Evolutionary conservation across 2,113 vertebrate species (phyloP), one percentile per base, ranked within the genome.

Genomic region (Hydrolagus affinis): DNA sequence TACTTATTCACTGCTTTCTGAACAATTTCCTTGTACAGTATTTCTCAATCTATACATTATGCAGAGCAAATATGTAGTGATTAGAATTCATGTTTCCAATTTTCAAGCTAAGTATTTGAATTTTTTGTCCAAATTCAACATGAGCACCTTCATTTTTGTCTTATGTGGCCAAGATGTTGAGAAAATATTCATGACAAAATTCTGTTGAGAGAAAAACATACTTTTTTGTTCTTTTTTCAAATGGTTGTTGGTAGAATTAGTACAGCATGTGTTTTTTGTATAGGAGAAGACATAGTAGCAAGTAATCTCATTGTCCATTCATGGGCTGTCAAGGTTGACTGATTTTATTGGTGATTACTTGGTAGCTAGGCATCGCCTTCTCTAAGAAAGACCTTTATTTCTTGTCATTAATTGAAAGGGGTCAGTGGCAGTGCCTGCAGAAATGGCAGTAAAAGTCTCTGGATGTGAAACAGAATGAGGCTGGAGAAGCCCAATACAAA

Each of bases 401-500:
- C 85, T 9, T 69, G 68, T 80, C 77, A 77, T 70, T 88, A 32
- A 85, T 85, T 92, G 90, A 93, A 91, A 92, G 88, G 88, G 90
- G 91, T 91, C 91, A 92, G 85, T 90, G 90, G 89, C 89, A 91
- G 88, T 89, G 90, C 89, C 89, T 88, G 90, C 90, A 89, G 90
- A 88, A 92, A 91, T 90, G 89, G 89, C 88, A 88, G 89, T 91
- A 89, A 91, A 91, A 90, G 91, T 91, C 91, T 88, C 77, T 88
- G 88, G 87, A 90, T 87, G 88, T 75, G 73, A 44, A 56, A 30
- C 73, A 75, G 73, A 75, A 56, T 75, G 90, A 93, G 91, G 89
- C 88, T 88, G 88, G 89, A 91, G 90, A 90, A 91, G 89, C 91
- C 91, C 88, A 91, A 90, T 91, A 89, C 92, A 91, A 91, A 91